phyloP scores from a whole-genome alignment of 2,797 vertebrate genomes.

The Pangasius djambal region DNA sequence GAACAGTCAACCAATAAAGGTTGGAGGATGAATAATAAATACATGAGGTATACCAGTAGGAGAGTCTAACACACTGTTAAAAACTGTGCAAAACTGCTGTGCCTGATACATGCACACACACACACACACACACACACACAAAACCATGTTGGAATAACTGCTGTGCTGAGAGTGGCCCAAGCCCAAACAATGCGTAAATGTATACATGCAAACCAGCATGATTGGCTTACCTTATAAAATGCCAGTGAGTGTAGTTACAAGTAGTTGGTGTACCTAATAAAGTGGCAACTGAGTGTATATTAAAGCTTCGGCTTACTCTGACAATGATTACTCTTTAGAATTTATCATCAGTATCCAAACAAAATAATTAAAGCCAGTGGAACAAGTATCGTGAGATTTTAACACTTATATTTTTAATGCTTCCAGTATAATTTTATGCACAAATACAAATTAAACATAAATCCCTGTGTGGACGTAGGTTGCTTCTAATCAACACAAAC shows the following conservation, averaged over 20 bases:
- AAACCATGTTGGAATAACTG: not conserved
- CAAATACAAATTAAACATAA: constrained; percentile 2
- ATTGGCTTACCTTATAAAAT: not conserved
- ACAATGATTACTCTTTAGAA: not conserved
- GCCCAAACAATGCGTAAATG: not conserved
- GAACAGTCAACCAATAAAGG: not conserved
- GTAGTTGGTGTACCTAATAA: not conserved
- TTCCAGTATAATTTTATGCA: not conserved
- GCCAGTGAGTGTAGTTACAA: not conserved
- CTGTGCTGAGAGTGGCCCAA: not conserved
- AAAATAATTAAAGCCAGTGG: not conserved
- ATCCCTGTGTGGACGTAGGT: not conserved
- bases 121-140: not conserved
- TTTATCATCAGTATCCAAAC: not conserved
- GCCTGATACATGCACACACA: not conserved
- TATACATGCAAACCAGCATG: not conserved
- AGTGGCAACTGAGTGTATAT: not conserved
- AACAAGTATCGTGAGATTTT: not conserved
- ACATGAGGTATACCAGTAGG: not conserved
- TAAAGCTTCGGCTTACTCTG: not conserved
- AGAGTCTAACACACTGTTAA: not conserved
- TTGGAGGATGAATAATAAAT: not conserved
- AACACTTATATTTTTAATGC: not conserved
- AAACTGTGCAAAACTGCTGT: not conserved
- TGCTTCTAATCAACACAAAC: not conserved